Base-by-base conservation (phyloP, 2,797 vertebrate genomes). In the Miichthys miiuy region DNA sequence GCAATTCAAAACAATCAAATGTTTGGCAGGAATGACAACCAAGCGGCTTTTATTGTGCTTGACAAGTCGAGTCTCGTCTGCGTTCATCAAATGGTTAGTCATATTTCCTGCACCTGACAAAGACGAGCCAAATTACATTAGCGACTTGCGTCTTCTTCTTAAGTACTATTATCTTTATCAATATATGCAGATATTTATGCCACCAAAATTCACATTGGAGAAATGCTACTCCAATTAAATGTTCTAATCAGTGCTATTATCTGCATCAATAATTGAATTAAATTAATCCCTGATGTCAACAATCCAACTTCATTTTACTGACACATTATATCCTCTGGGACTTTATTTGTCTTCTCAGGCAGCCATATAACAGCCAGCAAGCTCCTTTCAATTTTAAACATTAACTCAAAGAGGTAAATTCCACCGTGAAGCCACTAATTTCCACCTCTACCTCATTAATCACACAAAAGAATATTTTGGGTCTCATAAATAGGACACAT, bases 1-100 rank as follows among this genome's bases (percentile, higher is more conserved):
- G 66, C 79, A 63, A 65, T 88, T 81, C 77, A 75, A 80, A 90
- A 87, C 81, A 83, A 82, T 87, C 70, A 81, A 71, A 81, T 68
- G 62, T 83, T 88, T 72, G 68, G 72, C 79, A 69, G 69, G 66
- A 66, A 57, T 50, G 17, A 66, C 21, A 55, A 77, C 56, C 44
- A 14, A 72, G 69, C 51, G 12, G 72, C 54, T 68, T 79, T 83
- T 72, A 82, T 82, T 77, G 30, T 77, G 69, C 77, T 72, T 72
- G 83, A 82, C 79, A 80, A 76, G 80, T 82, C 52, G 38, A 72
- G 21, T 62, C 79, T 65, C 54, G 72, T 64, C 79, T 77, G 65
- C 38, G 25, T 68, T 66, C 65, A 83, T 86, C 64, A 87, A 79
- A 82, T 34, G 61, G 44, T 4, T 30, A 42, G 48, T 77, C 68